phyloP scores from a whole-genome alignment of 2,797 vertebrate genomes.

The Microctenopoma stevenorrisi region DNA sequence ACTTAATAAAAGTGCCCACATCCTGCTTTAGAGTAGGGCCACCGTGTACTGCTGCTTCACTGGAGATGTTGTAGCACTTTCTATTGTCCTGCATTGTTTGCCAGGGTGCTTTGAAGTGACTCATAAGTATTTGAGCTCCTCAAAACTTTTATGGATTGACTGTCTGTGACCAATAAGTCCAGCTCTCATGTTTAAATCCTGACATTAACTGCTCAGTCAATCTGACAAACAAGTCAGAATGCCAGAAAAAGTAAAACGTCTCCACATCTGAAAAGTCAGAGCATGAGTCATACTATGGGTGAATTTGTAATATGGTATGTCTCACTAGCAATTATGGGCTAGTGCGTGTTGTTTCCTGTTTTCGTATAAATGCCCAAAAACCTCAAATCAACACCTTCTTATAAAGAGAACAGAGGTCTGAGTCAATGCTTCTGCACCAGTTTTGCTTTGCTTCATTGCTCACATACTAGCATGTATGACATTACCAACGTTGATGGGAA shows the following conservation, averaged over 20 bases:
- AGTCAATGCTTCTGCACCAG: slow-evolving; percentile 1
- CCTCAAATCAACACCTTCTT: slow-evolving; percentile 37
- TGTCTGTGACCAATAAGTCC: slow-evolving; percentile 22
- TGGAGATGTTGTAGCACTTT: slow-evolving; percentile 23
- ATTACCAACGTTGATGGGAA: slow-evolving; percentile 35
- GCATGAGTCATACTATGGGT: slow-evolving; percentile 53
- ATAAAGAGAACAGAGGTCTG: slow-evolving; percentile 6
- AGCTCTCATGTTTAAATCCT: slow-evolving; percentile 8
- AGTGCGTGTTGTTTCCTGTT: slow-evolving; percentile 22
- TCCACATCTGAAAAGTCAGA: slow-evolving; percentile 22
- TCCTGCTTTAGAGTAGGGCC: slow-evolving; percentile 34
- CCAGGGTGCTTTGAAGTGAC: slow-evolving; percentile 43
- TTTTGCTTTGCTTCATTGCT: slow-evolving; percentile 6
- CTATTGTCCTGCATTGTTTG: slow-evolving; percentile 15
- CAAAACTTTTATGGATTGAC: slow-evolving; percentile 18
- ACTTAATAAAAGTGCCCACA: slow-evolving; percentile 41
- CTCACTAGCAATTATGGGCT: slow-evolving; percentile 14
- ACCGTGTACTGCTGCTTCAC: slow-evolving; percentile 25
- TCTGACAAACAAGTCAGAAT: slow-evolving; percentile 55
- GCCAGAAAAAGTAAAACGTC: slow-evolving; percentile 10
- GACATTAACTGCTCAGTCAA: slow-evolving; percentile 42
- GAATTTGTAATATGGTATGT: slow-evolving; percentile 34
- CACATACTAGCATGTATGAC: slow-evolving; percentile 9
- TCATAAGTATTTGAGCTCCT: slow-evolving; percentile 15
- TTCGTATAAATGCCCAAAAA: slow-evolving; percentile 20